A percentile compares a stretch with the other conserved stretches of the same genome.
Conservation (phyloP, 2,797 vertebrate genomes). For the Trachops cirrhosus region DNA sequence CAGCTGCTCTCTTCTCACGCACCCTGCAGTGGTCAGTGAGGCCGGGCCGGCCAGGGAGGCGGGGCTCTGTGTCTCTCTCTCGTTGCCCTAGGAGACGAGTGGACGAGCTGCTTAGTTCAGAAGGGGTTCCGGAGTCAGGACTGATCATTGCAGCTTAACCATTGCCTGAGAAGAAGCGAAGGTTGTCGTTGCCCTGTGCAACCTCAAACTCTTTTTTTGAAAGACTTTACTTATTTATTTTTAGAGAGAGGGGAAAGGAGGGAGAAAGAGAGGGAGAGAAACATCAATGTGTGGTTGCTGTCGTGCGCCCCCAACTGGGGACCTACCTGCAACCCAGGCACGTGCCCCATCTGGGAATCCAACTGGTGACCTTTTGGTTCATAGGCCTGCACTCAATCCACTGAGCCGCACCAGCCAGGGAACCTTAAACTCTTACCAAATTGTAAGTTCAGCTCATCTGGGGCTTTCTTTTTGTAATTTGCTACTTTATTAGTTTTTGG, state of each 20-base stretch:
- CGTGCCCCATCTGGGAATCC: too few species aligned
- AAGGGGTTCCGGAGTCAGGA: neutral
- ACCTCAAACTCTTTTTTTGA: neutral
- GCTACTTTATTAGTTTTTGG: slow-evolving; percentile 39
- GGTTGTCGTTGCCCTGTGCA: neutral
- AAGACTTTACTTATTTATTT: too few species aligned
- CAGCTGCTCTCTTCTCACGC: neutral
- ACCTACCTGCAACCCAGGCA: too few species aligned
- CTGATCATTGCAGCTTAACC: neutral
- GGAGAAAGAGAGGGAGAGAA: too few species aligned
- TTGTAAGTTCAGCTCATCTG: neutral
- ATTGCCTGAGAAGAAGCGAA: neutral
- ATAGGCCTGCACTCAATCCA: too few species aligned
- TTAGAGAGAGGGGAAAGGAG: too few species aligned
- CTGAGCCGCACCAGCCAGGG: too few species aligned
- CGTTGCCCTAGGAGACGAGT: neutral
- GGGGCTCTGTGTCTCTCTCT: neutral
- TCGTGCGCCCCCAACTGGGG: too few species aligned
- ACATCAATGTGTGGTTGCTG: too few species aligned
- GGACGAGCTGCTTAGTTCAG: neutral
- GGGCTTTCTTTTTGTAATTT: neutral
- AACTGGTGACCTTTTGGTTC: too few species aligned
- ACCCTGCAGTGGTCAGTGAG: neutral
- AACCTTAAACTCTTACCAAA: neutral
- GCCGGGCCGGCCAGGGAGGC: neutral